Evolutionary conservation across 2,888 invertebrate genomes (phyloP), one percentile per base, ranked within the genome.

Genomic region (Notodonta ziczac): DNA sequence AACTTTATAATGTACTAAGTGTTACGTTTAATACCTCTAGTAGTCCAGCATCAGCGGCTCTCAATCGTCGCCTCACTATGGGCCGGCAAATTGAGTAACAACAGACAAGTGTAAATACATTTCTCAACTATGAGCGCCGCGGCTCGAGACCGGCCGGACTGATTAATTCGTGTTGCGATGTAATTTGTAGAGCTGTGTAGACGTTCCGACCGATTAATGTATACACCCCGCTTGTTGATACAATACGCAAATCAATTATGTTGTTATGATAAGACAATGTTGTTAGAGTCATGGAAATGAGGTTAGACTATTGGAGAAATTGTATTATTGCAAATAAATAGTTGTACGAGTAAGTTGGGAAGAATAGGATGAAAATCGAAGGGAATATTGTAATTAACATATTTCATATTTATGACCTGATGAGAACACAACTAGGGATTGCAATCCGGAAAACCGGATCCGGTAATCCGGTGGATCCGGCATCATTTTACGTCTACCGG

Each of bases 111-210:
- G 52, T 32, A 32, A 32, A 16, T 32, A 52, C 32, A 52, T 10
- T 16, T 52, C 52, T 32, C 32, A 52, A 52, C 32, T 10, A 52
- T 32, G 6, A 52, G 13, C 24, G 4, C 10, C 52, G 8, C 52
- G 32, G 4, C 32, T 32, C 52, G 13, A 4, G 13, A 13, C 52
- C 52, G 52, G 52, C 12, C 5, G 32, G 32, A 32, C 52, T 52
- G 52, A 52, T 52, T 52, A 52, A 52, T 52, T 52, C 52, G 32
- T 32, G 52, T 52, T 32, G 52, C 10, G 51, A 12, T 52, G 52
- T 52, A 52, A 24, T 32, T 52, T 52, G 52, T 32, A 52, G 8
- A 32, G 1, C 52, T 4, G 50, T 12, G 52, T 52, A 32, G 24
- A 32, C 10, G 51, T 7, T 51, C 52, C 32, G 32, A 16, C 16